phyloP scores from a whole-genome alignment of 2,113 vertebrate species.

The Gavialis gangeticus region DNA sequence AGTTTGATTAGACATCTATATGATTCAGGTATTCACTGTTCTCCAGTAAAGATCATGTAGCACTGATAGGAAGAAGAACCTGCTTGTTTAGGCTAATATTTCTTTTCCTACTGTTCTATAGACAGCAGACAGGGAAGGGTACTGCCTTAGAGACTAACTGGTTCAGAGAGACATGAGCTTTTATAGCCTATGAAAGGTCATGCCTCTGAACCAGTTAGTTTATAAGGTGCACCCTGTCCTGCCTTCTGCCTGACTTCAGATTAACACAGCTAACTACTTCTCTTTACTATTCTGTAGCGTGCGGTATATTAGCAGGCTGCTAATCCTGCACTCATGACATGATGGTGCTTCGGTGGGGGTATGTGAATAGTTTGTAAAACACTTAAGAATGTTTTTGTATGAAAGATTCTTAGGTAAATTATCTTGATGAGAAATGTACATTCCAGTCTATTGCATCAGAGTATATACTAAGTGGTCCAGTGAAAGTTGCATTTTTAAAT shows the following conservation, averaged over 20 bases:
- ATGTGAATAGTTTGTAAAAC: background rate
- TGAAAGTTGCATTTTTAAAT: background rate
- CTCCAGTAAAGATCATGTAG: slow-evolving; percentile 26
- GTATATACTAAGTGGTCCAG: background rate
- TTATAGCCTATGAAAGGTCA: no score
- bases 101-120: background rate
- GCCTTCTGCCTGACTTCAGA: no score
- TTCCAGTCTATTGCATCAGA: background rate
- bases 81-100: background rate
- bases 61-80: background rate
- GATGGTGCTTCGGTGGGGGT: background rate
- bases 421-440: background rate
- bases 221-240: no score
- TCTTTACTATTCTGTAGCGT: background rate
- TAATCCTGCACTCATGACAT: background rate
- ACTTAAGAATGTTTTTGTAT: background rate
- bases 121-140: no score
- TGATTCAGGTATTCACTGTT: slow-evolving; percentile 10
- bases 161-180: no score
- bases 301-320: background rate
- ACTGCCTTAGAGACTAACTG: no score
- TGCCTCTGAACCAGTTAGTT: no score
- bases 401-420: background rate
- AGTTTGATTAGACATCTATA: slow-evolving; percentile 13
- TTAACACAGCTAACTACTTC: background rate